phyloP scores from a whole-genome alignment of 2,888 invertebrate species.

The Orthonevra nobilis region DNA sequence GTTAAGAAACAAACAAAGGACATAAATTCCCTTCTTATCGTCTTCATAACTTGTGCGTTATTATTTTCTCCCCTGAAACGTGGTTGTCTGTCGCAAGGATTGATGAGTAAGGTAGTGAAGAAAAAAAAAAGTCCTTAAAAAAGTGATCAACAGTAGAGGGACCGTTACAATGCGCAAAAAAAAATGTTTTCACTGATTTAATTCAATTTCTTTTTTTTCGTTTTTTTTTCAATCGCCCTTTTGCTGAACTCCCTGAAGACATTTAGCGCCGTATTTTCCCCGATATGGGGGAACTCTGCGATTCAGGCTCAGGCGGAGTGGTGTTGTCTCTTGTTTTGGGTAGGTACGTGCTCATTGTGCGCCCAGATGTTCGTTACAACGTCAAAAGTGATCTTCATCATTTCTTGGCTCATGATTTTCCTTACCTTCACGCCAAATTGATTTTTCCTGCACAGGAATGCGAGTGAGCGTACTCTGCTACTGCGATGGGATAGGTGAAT shows the following conservation, averaged over 20 bases:
- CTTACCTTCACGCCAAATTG: conserved; percentile 61
- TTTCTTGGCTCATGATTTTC: conserved; percentile 58
- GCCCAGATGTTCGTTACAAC: conserved; percentile 69
- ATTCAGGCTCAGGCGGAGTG: conserved; percentile 47
- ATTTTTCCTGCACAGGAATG: conserved; percentile 54
- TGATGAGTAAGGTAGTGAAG: conserved; percentile 33
- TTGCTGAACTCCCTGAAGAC: conserved; percentile 53
- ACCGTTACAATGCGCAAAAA: conserved; percentile 1
- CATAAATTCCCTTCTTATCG: neutral
- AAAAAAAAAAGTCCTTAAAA: conserved; percentile 52
- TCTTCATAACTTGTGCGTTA: neutral
- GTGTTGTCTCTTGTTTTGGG: conserved; percentile 53
- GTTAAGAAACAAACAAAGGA: neutral
- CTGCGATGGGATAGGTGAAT: no score
- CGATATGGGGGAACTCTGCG: conserved; percentile 47
- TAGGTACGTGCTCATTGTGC: conserved; percentile 58
- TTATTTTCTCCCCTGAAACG: conserved; percentile 25
- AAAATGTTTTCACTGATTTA: conserved; percentile 43
- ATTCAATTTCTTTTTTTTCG: conserved; percentile 44
- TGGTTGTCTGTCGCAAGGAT: conserved; percentile 61
- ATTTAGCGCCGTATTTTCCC: conserved; percentile 48
- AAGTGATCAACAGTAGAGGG: conserved; percentile 62
- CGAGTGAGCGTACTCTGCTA: neutral
- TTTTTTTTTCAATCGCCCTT: conserved; percentile 6
- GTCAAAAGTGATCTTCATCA: conserved; percentile 57